These are phyloP conservation scores for Penaeus monodon DNA, from an alignment of 2,888 invertebrate species.

Conservation along the genomic window DNA sequence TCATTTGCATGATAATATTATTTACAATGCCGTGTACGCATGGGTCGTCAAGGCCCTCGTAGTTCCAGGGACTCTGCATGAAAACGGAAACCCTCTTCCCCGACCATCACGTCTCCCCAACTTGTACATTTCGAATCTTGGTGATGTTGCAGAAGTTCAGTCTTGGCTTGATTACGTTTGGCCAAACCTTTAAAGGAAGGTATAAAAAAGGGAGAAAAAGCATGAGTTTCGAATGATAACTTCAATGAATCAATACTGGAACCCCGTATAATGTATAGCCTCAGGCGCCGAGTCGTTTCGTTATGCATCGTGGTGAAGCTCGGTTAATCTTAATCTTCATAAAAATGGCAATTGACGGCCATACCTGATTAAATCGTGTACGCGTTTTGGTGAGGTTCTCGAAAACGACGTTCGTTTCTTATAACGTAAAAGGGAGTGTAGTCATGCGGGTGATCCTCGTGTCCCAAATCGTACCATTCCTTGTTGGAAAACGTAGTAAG, in stretches of 20 bases:
- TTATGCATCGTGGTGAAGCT: too few species aligned
- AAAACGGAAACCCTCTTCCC: slow-evolving; percentile 24
- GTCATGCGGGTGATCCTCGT: too few species aligned
- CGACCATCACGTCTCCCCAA: slow-evolving; percentile 48
- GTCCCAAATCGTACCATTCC: slow-evolving; percentile 53
- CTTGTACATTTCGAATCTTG: slow-evolving; percentile 14
- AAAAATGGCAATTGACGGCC: too few species aligned
- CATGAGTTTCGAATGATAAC: neutral
- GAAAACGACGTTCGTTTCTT: too few species aligned
- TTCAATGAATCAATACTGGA: too few species aligned
- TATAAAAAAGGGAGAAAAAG: neutral
- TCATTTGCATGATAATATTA: too few species aligned
- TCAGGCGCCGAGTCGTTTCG: too few species aligned
- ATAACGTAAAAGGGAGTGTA: too few species aligned
- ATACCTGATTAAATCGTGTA: too few species aligned
- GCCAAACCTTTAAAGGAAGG: slow-evolving; percentile 12
- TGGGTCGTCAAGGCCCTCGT: slow-evolving; percentile 21
- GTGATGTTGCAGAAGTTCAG: slow-evolving; percentile 15
- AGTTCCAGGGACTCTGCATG: slow-evolving; percentile 47
- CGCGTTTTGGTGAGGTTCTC: too few species aligned
- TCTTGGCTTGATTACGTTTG: slow-evolving; percentile 14
- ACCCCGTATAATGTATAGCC: too few species aligned
- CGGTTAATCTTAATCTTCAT: too few species aligned
- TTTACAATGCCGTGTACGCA: slow-evolving; percentile 43
- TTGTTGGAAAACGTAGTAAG: neutral